Evolutionary conservation across 2,888 invertebrate species (phyloP), one percentile per base, ranked within the genome.

Genomic region (Drosophila limbata): DNA sequence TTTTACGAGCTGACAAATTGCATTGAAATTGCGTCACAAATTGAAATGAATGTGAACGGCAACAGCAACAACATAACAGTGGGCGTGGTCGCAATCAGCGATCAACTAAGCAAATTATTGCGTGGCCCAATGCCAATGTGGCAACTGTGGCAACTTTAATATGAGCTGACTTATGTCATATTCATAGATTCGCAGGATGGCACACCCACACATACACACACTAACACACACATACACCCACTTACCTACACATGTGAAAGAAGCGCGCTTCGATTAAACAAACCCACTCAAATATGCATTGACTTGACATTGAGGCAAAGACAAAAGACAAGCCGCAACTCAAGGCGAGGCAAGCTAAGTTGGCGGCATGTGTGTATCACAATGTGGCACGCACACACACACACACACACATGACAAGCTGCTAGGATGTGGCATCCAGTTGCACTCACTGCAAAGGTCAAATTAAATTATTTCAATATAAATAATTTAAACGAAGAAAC

Each of bases 231-330:
- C 61, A 1, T 1, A 52, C 67, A 66, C 51, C 5, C 4, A 28
- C 6, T 45, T 42, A 69, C 33, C 64, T 50, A 33, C 39, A 48
- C 42, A 63, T 15, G 57, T 48, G 48, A 50, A 51, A 50, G 52
- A 37, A 65, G 69, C 67, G 67, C 80, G 73, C 82, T 85, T 85
- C 85, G 85, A 85, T 85, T 85, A 87, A 85, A 85, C 89, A 85
- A 85, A 79, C 82, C 89, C 63, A 47, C 73, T 84, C 73, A 81
- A 81, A 84, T 85, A 85, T 85, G 84, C 89, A 87, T 48, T 89
- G 85, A 84, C 85, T 48, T 89, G 85, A 84, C 85, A 85, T 89
- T 89, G 85, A 73, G 68, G 68, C 85, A 81, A 83, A 85, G 85
- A 80, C 88, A 75, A 73, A 73, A 51, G 72, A 62, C 37, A 55